These are phyloP conservation scores for Sebastes fasciatus DNA, from an alignment of 2,113 vertebrate species.

Conservation along the genomic window DNA sequence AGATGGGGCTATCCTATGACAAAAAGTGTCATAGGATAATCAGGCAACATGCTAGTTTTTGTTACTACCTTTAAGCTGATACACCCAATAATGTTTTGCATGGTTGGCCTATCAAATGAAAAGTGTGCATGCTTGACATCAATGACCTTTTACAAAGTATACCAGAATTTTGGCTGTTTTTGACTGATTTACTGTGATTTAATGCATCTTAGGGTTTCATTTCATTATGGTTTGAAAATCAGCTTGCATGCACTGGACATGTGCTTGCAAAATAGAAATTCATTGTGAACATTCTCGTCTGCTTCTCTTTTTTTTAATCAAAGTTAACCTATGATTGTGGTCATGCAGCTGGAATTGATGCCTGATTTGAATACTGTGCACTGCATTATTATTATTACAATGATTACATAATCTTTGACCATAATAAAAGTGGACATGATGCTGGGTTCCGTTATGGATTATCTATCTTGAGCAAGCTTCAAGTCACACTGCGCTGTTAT, in stretches of 20 bases:
- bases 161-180: background rate
- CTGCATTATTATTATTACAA: background rate
- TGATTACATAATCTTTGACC: slow-evolving; percentile 1
- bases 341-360: background rate
- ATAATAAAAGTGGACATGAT: background rate
- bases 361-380: background rate
- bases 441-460: slow-evolving; percentile 13
- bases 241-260: no score
- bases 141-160: background rate
- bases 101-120: background rate
- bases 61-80: background rate
- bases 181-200: background rate
- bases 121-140: background rate
- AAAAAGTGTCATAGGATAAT: background rate
- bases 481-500: background rate
- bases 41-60: background rate
- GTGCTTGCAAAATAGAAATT: background rate
- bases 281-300: background rate
- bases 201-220: background rate
- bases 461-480: background rate
- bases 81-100: background rate
- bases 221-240: no score
- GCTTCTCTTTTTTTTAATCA: background rate
- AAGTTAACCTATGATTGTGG: background rate
- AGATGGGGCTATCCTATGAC: slow-evolving; percentile 19